phyloP scores from a whole-genome alignment of 92 coral and sea anemone genomes.

The Porites evermanni region DNA sequence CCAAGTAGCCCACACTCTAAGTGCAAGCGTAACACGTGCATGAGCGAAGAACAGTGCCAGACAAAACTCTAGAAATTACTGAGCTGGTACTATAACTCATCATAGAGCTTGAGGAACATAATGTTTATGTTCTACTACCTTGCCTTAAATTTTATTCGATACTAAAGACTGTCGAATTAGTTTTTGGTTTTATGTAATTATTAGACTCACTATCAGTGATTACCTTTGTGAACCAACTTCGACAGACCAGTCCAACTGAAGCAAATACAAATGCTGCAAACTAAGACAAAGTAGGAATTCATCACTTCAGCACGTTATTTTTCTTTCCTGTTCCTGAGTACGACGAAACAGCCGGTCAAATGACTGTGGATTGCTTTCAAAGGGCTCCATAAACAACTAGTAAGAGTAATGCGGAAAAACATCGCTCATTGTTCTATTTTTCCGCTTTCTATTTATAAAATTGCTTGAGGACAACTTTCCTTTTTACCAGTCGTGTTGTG shows the following conservation, averaged over 20 bases:
- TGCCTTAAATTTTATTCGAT: no score
- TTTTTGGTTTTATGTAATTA: no score
- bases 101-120: no score
- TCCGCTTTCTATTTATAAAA: not conserved
- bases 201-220: not conserved
- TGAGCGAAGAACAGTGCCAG: no score
- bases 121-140: no score
- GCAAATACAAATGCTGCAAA: not conserved
- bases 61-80: no score
- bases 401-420: conserved; percentile 31
- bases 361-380: not conserved
- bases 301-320: not conserved
- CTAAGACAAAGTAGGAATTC: not conserved
- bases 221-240: not conserved
- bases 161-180: no score
- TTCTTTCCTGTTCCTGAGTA: not conserved
- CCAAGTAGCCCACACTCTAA: no score
- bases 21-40: no score
- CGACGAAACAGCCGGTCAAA: not conserved
- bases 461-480: not conserved
- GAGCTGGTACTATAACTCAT: no score
- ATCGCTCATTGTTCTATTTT: conserved; percentile 15
- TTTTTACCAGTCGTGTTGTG: no score
- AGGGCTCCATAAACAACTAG: not conserved
- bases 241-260: not conserved